Conservation (phyloP, 2,888 invertebrate genomes). For the Augochlorella aurata region DNA sequence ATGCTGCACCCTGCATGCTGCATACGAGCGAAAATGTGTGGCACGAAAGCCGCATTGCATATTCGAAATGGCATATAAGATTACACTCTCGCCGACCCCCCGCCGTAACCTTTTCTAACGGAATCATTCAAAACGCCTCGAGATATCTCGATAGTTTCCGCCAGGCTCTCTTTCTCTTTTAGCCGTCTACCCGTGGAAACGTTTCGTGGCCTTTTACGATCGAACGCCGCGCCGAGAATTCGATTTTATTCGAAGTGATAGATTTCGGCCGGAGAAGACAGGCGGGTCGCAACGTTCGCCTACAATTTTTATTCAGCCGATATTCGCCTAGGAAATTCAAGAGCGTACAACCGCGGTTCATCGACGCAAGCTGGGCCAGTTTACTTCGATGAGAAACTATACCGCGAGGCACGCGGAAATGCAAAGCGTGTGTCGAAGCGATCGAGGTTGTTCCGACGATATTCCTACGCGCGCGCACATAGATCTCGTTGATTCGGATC, state of each 20-base stretch:
- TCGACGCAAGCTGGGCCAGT: too few relatives aligned
- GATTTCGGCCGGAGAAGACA: background rate
- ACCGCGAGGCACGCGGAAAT: too few relatives aligned
- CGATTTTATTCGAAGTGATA: background rate
- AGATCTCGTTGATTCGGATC: too few relatives aligned
- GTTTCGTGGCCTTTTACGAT: background rate
- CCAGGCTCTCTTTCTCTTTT: background rate
- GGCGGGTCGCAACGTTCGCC: background rate
- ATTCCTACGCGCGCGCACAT: too few relatives aligned
- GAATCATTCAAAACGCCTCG: constrained; percentile 29
- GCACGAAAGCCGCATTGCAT: constrained; percentile 34
- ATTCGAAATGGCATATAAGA: constrained; percentile 49
- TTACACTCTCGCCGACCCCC: constrained; percentile 32
- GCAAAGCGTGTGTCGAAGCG: too few relatives aligned
- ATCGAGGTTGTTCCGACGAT: too few relatives aligned
- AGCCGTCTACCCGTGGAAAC: background rate
- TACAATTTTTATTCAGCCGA: too few relatives aligned
- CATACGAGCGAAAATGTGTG: constrained; percentile 14
- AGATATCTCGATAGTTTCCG: background rate
- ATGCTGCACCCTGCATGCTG: background rate
- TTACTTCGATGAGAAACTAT: too few relatives aligned
- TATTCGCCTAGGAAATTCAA: too few relatives aligned
- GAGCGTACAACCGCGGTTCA: too few relatives aligned
- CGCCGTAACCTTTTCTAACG: constrained; percentile 16
- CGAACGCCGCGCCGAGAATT: background rate